Evolutionary conservation across 1,140 invertebrate genomes (phyloP), one percentile per base, ranked within the genome.

Genomic region (Leptonema lineaticorne): DNA sequence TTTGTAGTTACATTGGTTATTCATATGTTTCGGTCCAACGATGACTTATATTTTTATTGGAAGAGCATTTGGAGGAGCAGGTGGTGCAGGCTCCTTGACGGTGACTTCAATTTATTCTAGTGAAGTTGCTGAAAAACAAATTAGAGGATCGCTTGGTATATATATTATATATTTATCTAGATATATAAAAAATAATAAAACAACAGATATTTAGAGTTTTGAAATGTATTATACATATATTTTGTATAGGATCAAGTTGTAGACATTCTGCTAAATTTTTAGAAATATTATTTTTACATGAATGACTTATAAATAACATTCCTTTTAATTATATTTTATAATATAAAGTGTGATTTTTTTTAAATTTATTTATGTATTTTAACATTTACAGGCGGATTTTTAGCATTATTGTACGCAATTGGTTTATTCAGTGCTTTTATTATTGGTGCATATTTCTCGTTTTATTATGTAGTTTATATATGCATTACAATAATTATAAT

Each of bases 81-180:
- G 60, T 20, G 60, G 30, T 9, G 63, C 71, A 0, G 71, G 71
- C 6, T 64, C 68, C 16, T 65, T 73, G 22, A 69, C 71, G 3
- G 33, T 73, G 0, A 27, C 65, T 2, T 65, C 60, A 26, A 68
- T 73, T 46, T 73, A 73, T 46, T 68, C 56, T 33, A 72, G 63
- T 26, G 70, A 72, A 53, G 37, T 72, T 8, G 62, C 70, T 33
- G 67, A 68, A 33, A 28, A 41, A 5, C 63, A 41, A 41, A 50
- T 64, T 2, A 68, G 33, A 66, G 41, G 62, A 16, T 33, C 33
- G 1, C 27, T 70, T 18, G 69, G 69, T 70, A 33, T 63, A 5
- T 58, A 14, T n/a, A n/a, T n/a, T n/a, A n/a, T n/a, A n/a, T n/a
- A n/a, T n/a, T n/a, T n/a, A n/a, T n/a, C n/a, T n/a, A n/a, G n/a